Evolutionary conservation across 2,113 vertebrate species (phyloP).

Genomic region (Reinhardtius hippoglossoides): DNA sequence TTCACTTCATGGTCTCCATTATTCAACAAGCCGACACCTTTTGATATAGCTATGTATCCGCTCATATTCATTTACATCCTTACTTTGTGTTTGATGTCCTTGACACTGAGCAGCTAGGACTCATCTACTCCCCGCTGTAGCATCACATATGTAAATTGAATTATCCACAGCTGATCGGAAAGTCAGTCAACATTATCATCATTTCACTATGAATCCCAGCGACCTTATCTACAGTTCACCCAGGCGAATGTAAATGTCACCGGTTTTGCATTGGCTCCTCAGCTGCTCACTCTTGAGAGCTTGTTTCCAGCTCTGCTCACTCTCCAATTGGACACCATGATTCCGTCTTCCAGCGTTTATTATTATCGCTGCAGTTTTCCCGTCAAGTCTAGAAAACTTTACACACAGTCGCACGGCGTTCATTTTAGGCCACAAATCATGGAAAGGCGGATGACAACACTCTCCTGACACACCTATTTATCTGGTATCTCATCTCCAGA

Average conservation of each 20-base stretch:
- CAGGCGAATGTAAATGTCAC: constrained; percentile 49
- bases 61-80: constrained; percentile 48
- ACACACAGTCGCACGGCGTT: constrained; percentile 1
- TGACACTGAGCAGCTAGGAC: constrained; percentile 38
- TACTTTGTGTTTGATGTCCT: constrained; percentile 43
- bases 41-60: constrained; percentile 49
- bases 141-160: constrained; percentile 19
- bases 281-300: constrained; percentile 12
- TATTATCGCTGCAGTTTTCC: constrained; percentile 45
- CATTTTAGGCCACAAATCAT: not conserved
- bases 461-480: constrained; percentile 51
- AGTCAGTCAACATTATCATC: constrained; percentile 38
- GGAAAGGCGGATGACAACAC: constrained; percentile 33
- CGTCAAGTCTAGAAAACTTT: constrained; percentile 3
- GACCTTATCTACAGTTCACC: constrained; percentile 28
- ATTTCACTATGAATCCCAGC: constrained; percentile 22
- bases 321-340: not conserved
- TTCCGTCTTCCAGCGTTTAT: constrained; percentile 33
- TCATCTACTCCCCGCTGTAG: not conserved
- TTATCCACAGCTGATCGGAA: constrained; percentile 23
- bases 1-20: constrained; percentile 59
- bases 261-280: constrained; percentile 12
- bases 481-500: constrained; percentile 55
- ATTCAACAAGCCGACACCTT: constrained; percentile 58
- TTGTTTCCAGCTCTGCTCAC: not conserved